These are phyloP conservation scores for Muschampia plurimacula DNA, from an alignment of 2,888 invertebrate species.

Conservation along the genomic window DNA sequence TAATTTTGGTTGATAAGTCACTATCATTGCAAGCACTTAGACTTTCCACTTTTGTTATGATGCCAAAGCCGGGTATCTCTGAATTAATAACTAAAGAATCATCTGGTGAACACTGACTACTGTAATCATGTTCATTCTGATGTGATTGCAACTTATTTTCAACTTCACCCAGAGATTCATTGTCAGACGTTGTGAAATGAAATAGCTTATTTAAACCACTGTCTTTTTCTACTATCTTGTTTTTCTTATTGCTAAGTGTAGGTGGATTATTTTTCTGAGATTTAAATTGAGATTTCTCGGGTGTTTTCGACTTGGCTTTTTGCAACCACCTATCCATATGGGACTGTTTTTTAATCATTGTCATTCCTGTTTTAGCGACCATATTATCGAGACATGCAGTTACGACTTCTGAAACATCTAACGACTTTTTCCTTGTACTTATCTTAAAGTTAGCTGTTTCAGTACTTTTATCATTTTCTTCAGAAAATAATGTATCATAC, in stretches of 20 bases:
- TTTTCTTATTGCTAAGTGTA: constrained; percentile 22
- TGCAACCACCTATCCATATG: constrained; percentile 83
- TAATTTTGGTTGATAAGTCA: constrained; percentile 32
- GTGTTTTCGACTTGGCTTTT: constrained; percentile 82
- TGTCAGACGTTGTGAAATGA: constrained; percentile 57
- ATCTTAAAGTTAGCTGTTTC: constrained; percentile 60
- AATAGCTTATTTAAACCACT: constrained; percentile 55
- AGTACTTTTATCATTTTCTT: constrained; percentile 67
- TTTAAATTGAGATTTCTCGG: constrained; percentile 69
- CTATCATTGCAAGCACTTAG: constrained; percentile 40
- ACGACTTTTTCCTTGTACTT: constrained; percentile 64
- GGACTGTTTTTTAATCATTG: constrained; percentile 77
- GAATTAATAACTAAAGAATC: constrained; percentile 42
- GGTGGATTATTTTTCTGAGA: constrained; percentile 43
- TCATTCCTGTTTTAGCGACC: constrained; percentile 81
- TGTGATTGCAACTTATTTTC: constrained; percentile 47
- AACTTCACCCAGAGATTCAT: constrained; percentile 58
- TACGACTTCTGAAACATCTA: constrained; percentile 79
- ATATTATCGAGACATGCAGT: constrained; percentile 81
- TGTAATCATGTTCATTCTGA: constrained; percentile 64
- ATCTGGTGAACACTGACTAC: constrained; percentile 43
- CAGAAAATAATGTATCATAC: constrained; percentile 77
- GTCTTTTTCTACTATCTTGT: constrained; percentile 46
- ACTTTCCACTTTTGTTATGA: constrained; percentile 53
- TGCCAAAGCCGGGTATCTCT: constrained; percentile 45